Evolutionary conservation across 2,113 vertebrate genomes (phyloP).

Genomic region (Mesocricetus auratus): DNA sequence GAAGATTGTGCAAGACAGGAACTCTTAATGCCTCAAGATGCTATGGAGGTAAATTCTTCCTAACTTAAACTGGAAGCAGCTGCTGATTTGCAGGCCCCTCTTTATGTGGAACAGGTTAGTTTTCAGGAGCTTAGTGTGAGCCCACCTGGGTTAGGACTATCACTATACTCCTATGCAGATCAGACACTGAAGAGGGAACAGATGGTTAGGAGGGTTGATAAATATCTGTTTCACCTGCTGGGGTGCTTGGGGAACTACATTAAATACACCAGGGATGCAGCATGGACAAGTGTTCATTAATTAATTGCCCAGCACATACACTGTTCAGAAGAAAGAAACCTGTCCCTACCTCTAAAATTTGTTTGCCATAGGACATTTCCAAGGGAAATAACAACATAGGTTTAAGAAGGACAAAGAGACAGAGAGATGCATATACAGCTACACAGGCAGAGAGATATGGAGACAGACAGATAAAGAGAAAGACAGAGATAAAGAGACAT

Average conservation of each 20-base stretch:
- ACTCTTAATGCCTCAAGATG: fast-evolving
- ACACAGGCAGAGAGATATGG: not conserved
- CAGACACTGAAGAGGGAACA: not conserved
- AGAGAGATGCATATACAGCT: not conserved
- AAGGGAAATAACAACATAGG: too few relatives aligned
- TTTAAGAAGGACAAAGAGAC: not conserved
- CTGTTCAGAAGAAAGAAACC: not conserved
- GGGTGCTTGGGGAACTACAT: not conserved
- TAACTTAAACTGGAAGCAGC: not conserved
- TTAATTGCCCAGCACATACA: too few relatives aligned
- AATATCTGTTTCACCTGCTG: not conserved
- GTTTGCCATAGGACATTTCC: not conserved
- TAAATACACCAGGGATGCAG: not conserved
- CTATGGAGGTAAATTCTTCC: too few relatives aligned
- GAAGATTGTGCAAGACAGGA: not conserved
- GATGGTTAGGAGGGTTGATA: not conserved
- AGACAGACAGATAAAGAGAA: too few relatives aligned
- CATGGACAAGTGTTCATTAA: not conserved
- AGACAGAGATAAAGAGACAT: too few relatives aligned
- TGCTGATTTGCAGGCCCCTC: not conserved
- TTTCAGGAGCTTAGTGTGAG: not conserved
- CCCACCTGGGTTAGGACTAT: too few relatives aligned
- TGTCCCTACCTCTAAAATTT: not conserved
- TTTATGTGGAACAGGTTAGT: not conserved
- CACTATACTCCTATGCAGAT: not conserved